Evolutionary conservation across 2,797 vertebrate species (phyloP).

Genomic region (Forpus xanthops): DNA sequence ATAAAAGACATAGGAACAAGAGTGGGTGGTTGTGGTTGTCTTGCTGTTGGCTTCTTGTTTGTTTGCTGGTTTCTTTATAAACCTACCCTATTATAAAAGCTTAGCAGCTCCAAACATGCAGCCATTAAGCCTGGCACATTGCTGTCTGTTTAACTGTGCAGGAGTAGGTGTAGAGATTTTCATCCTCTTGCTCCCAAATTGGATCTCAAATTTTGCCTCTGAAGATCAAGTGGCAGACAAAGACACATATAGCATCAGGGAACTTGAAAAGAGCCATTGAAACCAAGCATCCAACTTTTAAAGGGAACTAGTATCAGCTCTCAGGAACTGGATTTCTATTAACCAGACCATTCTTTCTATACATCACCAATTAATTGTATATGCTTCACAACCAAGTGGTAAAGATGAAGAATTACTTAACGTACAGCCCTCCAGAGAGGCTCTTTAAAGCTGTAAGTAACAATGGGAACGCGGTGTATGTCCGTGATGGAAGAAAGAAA

Average conservation of each 20-base stretch:
- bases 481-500: neutral
- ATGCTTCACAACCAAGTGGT: neutral
- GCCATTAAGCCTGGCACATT: neutral
- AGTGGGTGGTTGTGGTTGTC: neutral
- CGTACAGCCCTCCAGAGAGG: neutral
- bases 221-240: neutral
- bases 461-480: neutral
- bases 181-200: neutral
- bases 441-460: neutral
- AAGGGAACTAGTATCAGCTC: neutral
- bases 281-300: neutral
- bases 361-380: neutral
- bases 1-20: rapidly evolving
- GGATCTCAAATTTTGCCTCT: neutral
- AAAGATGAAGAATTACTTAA: constrained; percentile 26
- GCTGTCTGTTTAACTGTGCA: neutral
- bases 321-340: neutral
- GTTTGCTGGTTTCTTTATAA: neutral
- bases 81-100: neutral
- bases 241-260: neutral
- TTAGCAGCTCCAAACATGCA: neutral
- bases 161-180: neutral
- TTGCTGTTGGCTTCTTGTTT: neutral
- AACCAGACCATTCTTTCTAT: neutral
- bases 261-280: neutral